Percentiles rank a stretch among this genome's conserved stretches.
These are phyloP conservation scores for Holothuria glaberrima DNA, from an alignment of 35 echinoderm and acorn worm species.

Conservation along the genomic window DNA sequence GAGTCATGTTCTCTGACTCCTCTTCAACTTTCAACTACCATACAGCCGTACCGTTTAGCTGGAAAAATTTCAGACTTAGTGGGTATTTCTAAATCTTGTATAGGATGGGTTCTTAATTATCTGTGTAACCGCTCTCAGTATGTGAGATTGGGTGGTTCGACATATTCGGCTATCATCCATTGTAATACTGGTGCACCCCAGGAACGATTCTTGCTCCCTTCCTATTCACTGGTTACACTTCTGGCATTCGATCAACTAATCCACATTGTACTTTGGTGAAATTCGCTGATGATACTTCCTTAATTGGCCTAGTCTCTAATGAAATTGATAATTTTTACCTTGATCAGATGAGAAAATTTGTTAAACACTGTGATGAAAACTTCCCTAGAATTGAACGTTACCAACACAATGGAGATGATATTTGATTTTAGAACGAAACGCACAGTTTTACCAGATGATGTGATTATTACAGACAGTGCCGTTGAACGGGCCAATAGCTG, in stretches of 20 bases:
- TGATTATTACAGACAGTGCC: too few species aligned
- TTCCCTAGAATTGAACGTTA: neutral
- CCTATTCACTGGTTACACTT: neutral
- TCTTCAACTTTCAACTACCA: slow-evolving; percentile 44
- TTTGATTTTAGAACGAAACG: too few species aligned
- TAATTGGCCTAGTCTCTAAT: too few species aligned
- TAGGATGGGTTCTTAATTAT: slow-evolving; percentile 32
- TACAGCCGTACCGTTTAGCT: slow-evolving; percentile 28
- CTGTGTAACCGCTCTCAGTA: neutral
- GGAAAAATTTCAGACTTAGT: slow-evolving; percentile 3
- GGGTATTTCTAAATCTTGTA: neutral
- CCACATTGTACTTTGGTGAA: neutral
- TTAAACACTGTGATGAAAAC: slow-evolving; percentile 8
- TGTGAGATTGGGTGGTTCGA: too few species aligned
- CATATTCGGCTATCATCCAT: too few species aligned
- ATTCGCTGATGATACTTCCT: too few species aligned
- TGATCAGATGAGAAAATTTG: too few species aligned
- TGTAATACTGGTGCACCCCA: slow-evolving; percentile 33
- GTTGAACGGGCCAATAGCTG: neutral
- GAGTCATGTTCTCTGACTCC: neutral
- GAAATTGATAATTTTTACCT: too few species aligned
- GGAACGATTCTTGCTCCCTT: slow-evolving; percentile 34
- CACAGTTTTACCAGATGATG: too few species aligned
- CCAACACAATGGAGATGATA: neutral
- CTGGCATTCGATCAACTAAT: neutral